These are phyloP conservation scores for Premnoplex brunnescens DNA, from an alignment of 2,797 vertebrate genomes.

Conservation along the genomic window DNA sequence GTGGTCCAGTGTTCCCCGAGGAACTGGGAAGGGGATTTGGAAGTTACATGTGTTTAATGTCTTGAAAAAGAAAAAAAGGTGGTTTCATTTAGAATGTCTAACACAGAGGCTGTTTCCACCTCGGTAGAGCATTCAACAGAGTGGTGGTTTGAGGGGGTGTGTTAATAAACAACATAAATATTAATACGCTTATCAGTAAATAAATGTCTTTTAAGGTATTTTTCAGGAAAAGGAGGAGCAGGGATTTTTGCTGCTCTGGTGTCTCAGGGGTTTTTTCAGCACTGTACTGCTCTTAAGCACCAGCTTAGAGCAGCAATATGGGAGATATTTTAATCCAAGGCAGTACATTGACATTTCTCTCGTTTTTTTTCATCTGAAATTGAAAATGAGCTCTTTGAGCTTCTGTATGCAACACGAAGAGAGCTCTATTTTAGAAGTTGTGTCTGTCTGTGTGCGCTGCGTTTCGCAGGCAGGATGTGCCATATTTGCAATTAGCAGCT, in stretches of 20 bases:
- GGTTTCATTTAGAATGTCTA: neutral
- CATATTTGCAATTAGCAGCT: slow-evolving; percentile 67
- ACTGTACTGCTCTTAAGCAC: slow-evolving; percentile 43
- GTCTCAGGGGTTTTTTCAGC: slow-evolving; percentile 33
- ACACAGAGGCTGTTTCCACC: neutral
- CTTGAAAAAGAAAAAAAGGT: neutral
- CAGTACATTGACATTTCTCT: slow-evolving; percentile 64
- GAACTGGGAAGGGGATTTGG: neutral
- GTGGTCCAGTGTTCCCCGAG: neutral
- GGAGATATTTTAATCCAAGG: slow-evolving; percentile 64
- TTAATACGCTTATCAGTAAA: neutral
- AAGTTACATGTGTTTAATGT: neutral
- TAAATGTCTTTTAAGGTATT: neutral
- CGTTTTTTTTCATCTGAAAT: slow-evolving; percentile 56
- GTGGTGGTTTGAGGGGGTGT: neutral
- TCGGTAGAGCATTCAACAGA: neutral
- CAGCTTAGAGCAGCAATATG: slow-evolving; percentile 42
- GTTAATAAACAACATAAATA: neutral
- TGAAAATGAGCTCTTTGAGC: slow-evolving; percentile 61
- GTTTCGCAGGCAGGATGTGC: slow-evolving; percentile 59
- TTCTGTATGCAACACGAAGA: slow-evolving; percentile 42
- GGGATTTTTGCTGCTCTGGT: slow-evolving; percentile 11
- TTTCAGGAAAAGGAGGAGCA: neutral
- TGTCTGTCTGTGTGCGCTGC: slow-evolving; percentile 63
- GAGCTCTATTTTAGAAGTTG: slow-evolving; percentile 68